These are phyloP conservation scores for Caenorhabditis uteleia DNA, from an alignment of 2,888 invertebrate genomes.

Conservation along the genomic window DNA sequence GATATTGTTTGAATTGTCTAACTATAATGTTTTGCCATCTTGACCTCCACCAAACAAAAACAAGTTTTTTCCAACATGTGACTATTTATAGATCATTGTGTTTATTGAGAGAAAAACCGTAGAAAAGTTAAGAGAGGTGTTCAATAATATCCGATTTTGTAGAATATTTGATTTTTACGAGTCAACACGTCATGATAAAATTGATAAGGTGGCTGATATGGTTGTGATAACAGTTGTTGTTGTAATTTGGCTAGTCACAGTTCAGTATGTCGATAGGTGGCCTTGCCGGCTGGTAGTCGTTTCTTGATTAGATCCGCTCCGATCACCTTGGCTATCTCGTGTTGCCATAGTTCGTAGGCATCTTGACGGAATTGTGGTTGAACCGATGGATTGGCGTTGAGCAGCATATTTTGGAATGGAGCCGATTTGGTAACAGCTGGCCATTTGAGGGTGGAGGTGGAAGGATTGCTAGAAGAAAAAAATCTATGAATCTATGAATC, in stretches of 20 bases:
- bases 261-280: conserved; percentile 45
- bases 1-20: too few species aligned
- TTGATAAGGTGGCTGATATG: conserved; percentile 18
- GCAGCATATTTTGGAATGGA: conserved; percentile 27
- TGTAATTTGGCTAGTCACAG: conserved; percentile 32
- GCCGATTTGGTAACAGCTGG: conserved; percentile 28
- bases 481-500: too few species aligned
- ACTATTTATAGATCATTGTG: too few species aligned
- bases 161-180: conserved; percentile 24
- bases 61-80: too few species aligned
- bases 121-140: too few species aligned
- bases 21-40: too few species aligned
- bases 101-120: too few species aligned
- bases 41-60: too few species aligned
- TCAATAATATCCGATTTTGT: too few species aligned
- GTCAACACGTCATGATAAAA: conserved; percentile 36
- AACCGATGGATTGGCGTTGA: conserved; percentile 22
- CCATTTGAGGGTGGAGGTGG: conserved; percentile 23
- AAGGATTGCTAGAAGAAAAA: conserved; percentile 17
- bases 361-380: conserved; percentile 25
- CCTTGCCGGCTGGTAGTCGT: conserved; percentile 47
- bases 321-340: conserved; percentile 30
- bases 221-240: conserved; percentile 7
- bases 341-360: conserved; percentile 43
- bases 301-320: conserved; percentile 35